Conservation (phyloP, 2,797 vertebrate species). For the Muscicapa comitata region DNA sequence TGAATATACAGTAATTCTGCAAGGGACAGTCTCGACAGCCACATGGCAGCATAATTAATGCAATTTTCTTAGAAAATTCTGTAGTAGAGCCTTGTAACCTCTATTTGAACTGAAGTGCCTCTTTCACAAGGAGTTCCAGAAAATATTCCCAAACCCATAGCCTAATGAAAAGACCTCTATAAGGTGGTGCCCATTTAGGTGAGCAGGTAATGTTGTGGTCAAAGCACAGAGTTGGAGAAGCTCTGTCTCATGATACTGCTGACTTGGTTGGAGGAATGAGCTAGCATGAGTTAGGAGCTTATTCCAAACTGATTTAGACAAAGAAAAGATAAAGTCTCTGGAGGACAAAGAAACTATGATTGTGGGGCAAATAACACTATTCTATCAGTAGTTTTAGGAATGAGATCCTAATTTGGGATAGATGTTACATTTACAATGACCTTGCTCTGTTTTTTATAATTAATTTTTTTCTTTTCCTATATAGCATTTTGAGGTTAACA, state of each 20-base stretch:
- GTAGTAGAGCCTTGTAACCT: neutral
- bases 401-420: neutral
- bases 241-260: accelerated
- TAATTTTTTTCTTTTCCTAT: neutral
- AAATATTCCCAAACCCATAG: neutral
- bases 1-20: neutral
- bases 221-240: neutral
- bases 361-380: neutral
- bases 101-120: neutral
- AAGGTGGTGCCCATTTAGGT: neutral
- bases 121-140: neutral
- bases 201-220: neutral
- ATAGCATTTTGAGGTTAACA: neutral
- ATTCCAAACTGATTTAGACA: neutral
- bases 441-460: neutral
- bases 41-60: neutral
- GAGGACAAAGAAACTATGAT: neutral
- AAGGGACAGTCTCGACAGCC: neutral
- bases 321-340: neutral
- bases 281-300: accelerated
- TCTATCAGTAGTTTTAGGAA: neutral
- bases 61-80: neutral
- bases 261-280: neutral
- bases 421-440: neutral
- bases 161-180: neutral